Evolutionary conservation across 2,113 vertebrate species (phyloP), one percentile per base, ranked within the genome.

Genomic region (Mesembrinibis cayennensis): DNA sequence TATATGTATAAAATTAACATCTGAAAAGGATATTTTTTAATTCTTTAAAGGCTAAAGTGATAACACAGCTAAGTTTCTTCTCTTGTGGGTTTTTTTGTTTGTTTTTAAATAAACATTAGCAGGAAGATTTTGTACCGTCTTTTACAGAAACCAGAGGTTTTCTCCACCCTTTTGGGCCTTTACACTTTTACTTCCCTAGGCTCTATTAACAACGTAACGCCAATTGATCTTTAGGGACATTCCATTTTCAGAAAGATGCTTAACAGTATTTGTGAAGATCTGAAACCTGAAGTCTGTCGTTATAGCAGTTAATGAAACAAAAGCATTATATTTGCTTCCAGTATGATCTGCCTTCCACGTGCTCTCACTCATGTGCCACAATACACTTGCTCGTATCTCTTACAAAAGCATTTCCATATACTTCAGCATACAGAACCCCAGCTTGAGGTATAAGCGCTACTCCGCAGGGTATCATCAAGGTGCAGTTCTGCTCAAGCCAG

Each of bases 181-280:
- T 6, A 32, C 23, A 29, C 25, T 66, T 83, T 26, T 16, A 49
- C 25, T 59, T 84, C 65, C 30, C 30, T 30, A 30, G 9, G 34
- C 56, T 87, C 67, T 62, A 34, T 16, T 34, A 62, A 27, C 50
- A 80, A n/a, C 6, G 8, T 53, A 84, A 87, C 16, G 9, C 42
- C 0, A 0, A 71, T 0, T 34, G 7, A 45, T 67, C n/a, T 82
- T 74, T 8, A 32, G 38, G 30, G 49, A 71, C 26, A 11, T 14
- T 25, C 4, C 18, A 34, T 47, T 89, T 89, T 42, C 70, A 85
- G 38, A 62, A 74, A 78, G 44, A 58, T 1, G 6, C 20, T 23
- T 45, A 16, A 59, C 5, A 40, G 26, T 55, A 25, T 42, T 50
- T 16, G 6, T 30, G 30, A 73, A 71, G 20, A 74, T 26, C 47